Percentiles rank a stretch among this genome's conserved stretches.
These are phyloP conservation scores for Diarsia dahlii DNA, from an alignment of 2,888 invertebrate species.

Conservation along the genomic window DNA sequence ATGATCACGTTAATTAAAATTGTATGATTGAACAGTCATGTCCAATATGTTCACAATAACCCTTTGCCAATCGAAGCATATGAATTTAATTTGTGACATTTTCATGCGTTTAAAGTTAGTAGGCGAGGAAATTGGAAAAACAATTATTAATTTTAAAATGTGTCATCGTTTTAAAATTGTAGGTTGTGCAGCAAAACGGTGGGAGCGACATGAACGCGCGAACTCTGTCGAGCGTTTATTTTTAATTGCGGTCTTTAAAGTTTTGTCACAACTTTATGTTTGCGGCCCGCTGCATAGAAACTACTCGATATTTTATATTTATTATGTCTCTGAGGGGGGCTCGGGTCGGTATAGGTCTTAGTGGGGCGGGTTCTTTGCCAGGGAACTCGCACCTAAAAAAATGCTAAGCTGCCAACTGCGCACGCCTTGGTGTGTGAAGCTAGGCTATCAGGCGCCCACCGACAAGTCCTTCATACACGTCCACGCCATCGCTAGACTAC, in stretches of 20 bases:
- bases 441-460: no score
- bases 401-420: no score
- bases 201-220: slow-evolving; percentile 48
- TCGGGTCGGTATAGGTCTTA: no score
- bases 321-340: slow-evolving; percentile 6
- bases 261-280: slow-evolving; percentile 75
- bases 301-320: slow-evolving; percentile 50
- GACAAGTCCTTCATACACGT: no score
- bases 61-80: slow-evolving; percentile 3
- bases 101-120: slow-evolving; percentile 6
- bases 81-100: slow-evolving; percentile 23
- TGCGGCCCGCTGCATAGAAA: slow-evolving; percentile 39
- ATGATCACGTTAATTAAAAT: slow-evolving; percentile 4
- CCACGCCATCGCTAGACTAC: no score
- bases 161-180: slow-evolving; percentile 53
- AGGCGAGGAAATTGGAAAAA: slow-evolving; percentile 12
- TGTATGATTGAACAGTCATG: slow-evolving; percentile 6
- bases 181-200: slow-evolving; percentile 20
- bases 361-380: no score
- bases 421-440: no score
- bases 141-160: slow-evolving; percentile 43
- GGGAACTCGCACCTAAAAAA: no score
- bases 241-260: slow-evolving; percentile 79
- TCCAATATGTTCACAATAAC: background rate
- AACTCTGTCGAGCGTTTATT: slow-evolving; percentile 72